These are phyloP conservation scores for Dendroctonus valens DNA, from an alignment of 1,140 invertebrate species.

Conservation along the genomic window DNA sequence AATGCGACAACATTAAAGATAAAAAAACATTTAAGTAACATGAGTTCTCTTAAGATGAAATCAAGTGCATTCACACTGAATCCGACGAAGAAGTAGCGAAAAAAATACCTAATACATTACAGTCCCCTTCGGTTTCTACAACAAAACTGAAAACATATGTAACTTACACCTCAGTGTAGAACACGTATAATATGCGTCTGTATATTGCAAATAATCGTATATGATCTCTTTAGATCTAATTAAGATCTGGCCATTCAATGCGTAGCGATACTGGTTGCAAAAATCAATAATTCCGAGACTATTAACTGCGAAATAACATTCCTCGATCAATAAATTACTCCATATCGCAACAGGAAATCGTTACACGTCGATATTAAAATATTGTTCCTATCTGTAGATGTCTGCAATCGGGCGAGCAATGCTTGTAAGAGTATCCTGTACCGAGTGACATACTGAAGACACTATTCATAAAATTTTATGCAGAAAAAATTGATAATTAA, in stretches of 20 bases:
- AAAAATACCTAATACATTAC: too few relatives aligned
- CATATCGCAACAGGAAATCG: slow-evolving; percentile 33
- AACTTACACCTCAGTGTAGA: too few relatives aligned
- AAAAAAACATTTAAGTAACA: too few relatives aligned
- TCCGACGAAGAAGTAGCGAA: too few relatives aligned
- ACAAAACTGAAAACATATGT: too few relatives aligned
- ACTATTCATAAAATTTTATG: too few relatives aligned
- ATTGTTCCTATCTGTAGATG: slow-evolving; percentile 14
- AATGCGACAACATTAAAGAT: too few relatives aligned
- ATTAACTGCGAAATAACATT: slow-evolving; percentile 32
- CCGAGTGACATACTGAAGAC: background rate
- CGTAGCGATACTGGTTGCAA: slow-evolving; percentile 24
- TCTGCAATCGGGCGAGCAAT: slow-evolving; percentile 1
- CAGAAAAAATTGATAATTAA: too few relatives aligned
- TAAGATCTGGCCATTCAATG: slow-evolving; percentile 30
- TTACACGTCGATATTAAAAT: slow-evolving; percentile 23
- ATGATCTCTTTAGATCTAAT: slow-evolving; percentile 29
- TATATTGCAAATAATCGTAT: slow-evolving; percentile 10
- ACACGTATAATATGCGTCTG: too few relatives aligned
- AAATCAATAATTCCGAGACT: slow-evolving; percentile 32
- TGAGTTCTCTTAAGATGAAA: too few relatives aligned
- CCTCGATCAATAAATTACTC: slow-evolving; percentile 28
- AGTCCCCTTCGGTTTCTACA: too few relatives aligned
- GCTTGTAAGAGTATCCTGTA: background rate
- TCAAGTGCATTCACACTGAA: too few relatives aligned